Conservation (phyloP, 2,113 vertebrate genomes). For the Rhizomys pruinosus region DNA sequence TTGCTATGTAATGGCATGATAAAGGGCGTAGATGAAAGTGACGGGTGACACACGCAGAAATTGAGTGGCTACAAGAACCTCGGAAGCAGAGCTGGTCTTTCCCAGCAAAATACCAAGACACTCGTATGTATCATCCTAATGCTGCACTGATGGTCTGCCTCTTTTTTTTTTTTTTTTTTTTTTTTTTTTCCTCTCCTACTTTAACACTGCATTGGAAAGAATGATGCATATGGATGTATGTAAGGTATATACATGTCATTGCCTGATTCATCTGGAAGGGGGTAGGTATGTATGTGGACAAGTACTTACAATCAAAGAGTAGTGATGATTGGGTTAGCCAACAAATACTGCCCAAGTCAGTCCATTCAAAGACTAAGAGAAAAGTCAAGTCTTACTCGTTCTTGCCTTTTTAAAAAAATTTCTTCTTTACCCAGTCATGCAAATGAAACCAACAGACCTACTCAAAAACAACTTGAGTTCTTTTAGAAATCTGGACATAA, state of each 20-base stretch:
- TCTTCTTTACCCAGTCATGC: not conserved
- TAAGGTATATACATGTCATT: not conserved
- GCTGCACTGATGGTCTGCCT: not conserved
- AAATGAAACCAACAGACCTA: not conserved
- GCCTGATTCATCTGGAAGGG: not conserved
- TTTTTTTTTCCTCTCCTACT: no score
- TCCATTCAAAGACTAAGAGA: not conserved
- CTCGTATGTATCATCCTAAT: not conserved
- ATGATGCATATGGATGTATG: no score
- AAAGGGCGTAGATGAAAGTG: not conserved
- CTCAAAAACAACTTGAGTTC: not conserved
- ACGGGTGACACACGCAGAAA: not conserved
- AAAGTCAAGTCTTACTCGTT: not conserved
- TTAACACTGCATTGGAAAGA: not conserved
- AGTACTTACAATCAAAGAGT: not conserved
- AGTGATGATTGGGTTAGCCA: not conserved
- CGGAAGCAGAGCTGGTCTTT: not conserved
- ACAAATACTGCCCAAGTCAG: not conserved
- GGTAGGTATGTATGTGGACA: not conserved
- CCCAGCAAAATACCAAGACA: not conserved
- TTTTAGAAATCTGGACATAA: not conserved
- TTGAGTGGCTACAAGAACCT: not conserved
- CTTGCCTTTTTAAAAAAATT: not conserved
- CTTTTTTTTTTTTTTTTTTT: not conserved
- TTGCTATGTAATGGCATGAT: not conserved